These are phyloP conservation scores for Hemitrygon akajei DNA, from an alignment of 2,797 vertebrate genomes.

Conservation along the genomic window DNA sequence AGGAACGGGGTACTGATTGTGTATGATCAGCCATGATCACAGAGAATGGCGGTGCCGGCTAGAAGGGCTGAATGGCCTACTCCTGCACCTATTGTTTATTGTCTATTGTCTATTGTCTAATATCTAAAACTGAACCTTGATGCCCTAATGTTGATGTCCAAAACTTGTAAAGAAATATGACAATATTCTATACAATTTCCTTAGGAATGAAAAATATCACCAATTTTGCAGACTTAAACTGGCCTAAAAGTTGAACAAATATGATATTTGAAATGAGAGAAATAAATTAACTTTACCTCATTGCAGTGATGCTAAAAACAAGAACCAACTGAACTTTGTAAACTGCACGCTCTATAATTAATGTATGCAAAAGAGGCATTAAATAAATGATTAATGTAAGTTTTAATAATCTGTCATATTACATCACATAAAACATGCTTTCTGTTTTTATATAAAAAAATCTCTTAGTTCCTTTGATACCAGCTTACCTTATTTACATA, in stretches of 20 bases:
- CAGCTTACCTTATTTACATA: conserved; percentile 47
- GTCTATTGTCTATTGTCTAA: too few species aligned
- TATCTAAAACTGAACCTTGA: background rate
- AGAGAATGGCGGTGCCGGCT: too few species aligned
- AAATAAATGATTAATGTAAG: conserved; percentile 37
- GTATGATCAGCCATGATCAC: too few species aligned
- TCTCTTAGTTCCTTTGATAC: conserved; percentile 43
- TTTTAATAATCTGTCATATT: conserved; percentile 47
- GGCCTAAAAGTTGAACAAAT: background rate
- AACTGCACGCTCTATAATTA: conserved; percentile 9
- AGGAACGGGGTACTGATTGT: too few species aligned
- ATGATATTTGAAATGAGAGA: background rate
- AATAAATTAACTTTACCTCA: background rate
- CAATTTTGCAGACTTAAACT: background rate
- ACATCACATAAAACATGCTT: conserved; percentile 44
- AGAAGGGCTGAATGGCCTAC: too few species aligned
- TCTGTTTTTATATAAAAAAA: conserved; percentile 38
- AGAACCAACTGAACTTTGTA: background rate
- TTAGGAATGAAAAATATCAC: background rate
- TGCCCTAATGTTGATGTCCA: background rate
- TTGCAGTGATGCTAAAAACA: background rate
- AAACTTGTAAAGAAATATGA: background rate
- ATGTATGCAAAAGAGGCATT: background rate
- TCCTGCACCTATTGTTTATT: too few species aligned
- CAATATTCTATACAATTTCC: background rate